Conservation (phyloP, 2,113 vertebrate genomes). For the Megaceryle torquata region DNA sequence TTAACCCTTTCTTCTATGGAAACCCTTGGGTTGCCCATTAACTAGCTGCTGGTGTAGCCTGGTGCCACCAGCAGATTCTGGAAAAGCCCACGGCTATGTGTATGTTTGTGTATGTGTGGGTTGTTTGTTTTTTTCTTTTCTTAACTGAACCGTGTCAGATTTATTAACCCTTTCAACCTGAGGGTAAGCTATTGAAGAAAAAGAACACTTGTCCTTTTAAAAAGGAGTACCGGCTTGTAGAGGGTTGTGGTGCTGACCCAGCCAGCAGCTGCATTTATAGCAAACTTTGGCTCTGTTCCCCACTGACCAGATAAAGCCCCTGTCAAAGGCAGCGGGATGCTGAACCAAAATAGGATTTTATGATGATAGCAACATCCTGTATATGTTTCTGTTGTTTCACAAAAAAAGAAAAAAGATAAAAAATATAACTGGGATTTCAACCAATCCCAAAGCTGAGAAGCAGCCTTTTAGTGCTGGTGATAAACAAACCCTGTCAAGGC, state of each 20-base stretch:
- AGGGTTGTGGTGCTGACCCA: background rate
- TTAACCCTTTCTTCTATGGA: slow-evolving; percentile 3
- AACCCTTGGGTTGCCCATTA: background rate
- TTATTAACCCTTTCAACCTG: background rate
- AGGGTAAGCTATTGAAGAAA: background rate
- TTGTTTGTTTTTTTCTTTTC: background rate
- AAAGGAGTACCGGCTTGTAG: background rate
- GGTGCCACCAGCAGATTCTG: background rate
- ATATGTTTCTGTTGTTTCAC: background rate
- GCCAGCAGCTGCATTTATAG: slow-evolving; percentile 20
- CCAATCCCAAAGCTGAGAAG: background rate
- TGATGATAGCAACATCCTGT: slow-evolving; percentile 49
- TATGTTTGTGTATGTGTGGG: background rate
- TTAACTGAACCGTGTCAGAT: background rate
- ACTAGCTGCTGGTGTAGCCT: background rate
- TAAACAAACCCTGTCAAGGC: background rate
- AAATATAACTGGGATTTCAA: background rate
- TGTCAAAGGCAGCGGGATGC: slow-evolving; percentile 23
- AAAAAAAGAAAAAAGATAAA: background rate
- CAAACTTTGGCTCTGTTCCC: slow-evolving; percentile 21
- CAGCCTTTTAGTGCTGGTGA: background rate
- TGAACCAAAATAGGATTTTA: slow-evolving; percentile 45
- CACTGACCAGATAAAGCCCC: slow-evolving; percentile 24
- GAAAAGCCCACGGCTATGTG: background rate
- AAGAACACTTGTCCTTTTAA: background rate